Evolutionary conservation across 2,113 vertebrate species (phyloP).

Genomic region (Pollimyrus isidori): DNA sequence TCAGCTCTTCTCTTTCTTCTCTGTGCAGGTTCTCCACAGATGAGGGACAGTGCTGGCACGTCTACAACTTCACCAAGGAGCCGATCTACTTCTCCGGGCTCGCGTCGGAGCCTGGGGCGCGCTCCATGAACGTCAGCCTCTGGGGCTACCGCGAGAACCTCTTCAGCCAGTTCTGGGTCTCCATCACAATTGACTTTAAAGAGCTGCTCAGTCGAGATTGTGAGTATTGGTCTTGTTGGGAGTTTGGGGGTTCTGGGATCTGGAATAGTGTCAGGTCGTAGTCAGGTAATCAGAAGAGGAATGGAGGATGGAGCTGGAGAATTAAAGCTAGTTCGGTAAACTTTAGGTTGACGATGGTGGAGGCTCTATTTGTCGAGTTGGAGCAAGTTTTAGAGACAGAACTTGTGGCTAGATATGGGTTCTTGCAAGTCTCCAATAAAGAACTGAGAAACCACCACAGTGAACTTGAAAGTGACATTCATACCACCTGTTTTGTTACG

Average conservation of each 20-base stretch:
- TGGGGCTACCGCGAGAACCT: slow-evolving; percentile 80
- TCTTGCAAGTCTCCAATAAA: background rate
- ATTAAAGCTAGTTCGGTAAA: background rate
- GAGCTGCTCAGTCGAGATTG: slow-evolving; percentile 74
- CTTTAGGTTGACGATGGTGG: background rate
- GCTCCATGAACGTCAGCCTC: slow-evolving; percentile 83
- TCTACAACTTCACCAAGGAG: slow-evolving; percentile 66
- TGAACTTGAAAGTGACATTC: background rate
- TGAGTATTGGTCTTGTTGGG: slow-evolving; percentile 50
- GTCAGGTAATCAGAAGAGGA: background rate
- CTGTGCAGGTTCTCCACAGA: slow-evolving; percentile 81
- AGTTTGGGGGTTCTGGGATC: background rate
- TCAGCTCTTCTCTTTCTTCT: background rate
- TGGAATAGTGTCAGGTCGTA: background rate
- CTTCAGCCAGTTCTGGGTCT: slow-evolving; percentile 73
- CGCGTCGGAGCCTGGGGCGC: slow-evolving; percentile 81
- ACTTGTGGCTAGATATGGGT: background rate
- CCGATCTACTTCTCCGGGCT: slow-evolving; percentile 81
- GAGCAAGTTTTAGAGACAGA: background rate
- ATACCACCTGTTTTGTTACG: background rate
- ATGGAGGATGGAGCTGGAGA: background rate
- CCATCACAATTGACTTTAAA: slow-evolving; percentile 84
- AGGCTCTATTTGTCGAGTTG: background rate
- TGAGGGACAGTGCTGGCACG: slow-evolving; percentile 86
- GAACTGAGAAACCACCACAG: background rate